A percentile compares a stretch with the other conserved stretches of the same genome.
These are phyloP conservation scores for Halocynthia roretzi DNA, from an alignment of 23 tunicate genomes.

Conservation along the genomic window DNA sequence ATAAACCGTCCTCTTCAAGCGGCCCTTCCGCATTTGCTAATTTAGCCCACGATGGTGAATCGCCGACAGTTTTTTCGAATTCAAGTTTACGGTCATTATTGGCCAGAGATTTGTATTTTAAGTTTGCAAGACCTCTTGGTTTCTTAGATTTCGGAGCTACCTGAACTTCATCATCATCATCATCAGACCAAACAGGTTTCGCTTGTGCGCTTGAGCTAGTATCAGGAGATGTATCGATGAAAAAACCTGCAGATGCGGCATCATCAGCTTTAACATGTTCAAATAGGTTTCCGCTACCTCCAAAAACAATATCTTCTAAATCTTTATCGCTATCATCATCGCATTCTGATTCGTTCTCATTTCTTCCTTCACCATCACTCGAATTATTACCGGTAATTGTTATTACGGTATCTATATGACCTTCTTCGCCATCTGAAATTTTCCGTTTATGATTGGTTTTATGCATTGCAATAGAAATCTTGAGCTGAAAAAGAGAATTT, in stretches of 20 bases:
- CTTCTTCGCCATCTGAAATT: too few species aligned
- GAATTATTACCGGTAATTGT: too few species aligned
- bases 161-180: conserved; percentile 35
- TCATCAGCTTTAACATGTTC: background rate
- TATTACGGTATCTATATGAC: too few species aligned
- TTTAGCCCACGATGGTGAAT: conserved; percentile 63
- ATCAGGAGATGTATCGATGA: conserved; percentile 1
- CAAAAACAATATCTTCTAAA: conserved; percentile 20
- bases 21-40: background rate
- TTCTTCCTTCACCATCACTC: too few species aligned
- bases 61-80: conserved; percentile 74
- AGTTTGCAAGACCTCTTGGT: conserved; percentile 5
- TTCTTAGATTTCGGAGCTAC: background rate
- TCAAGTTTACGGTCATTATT: conserved; percentile 28
- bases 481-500: too few species aligned
- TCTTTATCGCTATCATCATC: conserved; percentile 3
- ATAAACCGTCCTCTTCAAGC: conserved; percentile 11
- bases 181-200: conserved; percentile 53
- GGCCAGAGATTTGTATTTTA: background rate
- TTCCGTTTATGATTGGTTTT: too few species aligned
- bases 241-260: background rate
- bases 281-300: background rate
- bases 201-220: background rate
- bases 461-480: too few species aligned
- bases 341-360: background rate